Conservation (phyloP, 2,797 vertebrate species). For the Microhierax caerulescens region DNA sequence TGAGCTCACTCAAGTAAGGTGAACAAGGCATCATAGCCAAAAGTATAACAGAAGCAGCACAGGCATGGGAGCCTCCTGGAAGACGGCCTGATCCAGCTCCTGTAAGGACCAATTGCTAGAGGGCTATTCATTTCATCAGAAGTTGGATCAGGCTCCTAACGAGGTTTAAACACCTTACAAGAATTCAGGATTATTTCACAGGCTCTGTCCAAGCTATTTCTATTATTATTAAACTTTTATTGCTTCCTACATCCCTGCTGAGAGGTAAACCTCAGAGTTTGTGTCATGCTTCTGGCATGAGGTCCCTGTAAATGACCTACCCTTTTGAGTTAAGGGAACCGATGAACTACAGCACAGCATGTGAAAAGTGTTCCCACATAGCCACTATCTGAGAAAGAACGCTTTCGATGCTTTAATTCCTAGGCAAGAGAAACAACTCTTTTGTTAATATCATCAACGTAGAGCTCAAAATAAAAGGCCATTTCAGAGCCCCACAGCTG, state of each 20-base stretch:
- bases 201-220: not conserved
- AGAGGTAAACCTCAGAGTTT: not conserved
- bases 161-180: not conserved
- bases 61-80: not conserved
- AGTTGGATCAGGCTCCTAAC: not conserved
- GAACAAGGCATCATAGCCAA: not conserved
- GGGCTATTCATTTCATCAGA: not conserved
- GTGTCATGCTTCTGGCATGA: conserved; percentile 8
- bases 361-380: not conserved
- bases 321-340: conserved; percentile 17
- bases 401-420: not conserved
- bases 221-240: conserved; percentile 19
- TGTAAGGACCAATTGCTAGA: not conserved
- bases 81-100: not conserved
- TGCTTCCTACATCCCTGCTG: conserved; percentile 40
- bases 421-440: conserved; percentile 42
- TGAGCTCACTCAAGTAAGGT: not conserved
- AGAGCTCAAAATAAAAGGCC: not conserved
- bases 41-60: not conserved
- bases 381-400: not conserved
- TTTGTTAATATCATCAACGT: not conserved
- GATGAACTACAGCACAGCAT: conserved; percentile 11
- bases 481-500: conserved; percentile 3
- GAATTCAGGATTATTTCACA: not conserved
- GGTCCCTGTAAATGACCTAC: not conserved